Conservation (phyloP, 2,888 invertebrate species). For the Kryphioiulus occultus region DNA sequence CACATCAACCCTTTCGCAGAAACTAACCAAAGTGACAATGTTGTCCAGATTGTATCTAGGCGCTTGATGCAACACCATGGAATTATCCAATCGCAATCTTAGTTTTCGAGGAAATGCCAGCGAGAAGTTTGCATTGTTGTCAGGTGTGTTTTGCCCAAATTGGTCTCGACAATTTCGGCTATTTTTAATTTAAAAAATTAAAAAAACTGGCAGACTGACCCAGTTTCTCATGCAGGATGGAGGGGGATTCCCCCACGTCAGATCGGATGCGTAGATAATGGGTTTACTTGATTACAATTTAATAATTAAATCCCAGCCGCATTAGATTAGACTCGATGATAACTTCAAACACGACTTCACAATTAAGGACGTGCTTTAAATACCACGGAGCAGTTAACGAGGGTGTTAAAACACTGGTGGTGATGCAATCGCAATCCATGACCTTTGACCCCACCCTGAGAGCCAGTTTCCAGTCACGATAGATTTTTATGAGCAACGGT, state of each 20-base stretch:
- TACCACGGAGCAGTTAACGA: background rate
- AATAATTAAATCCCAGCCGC: background rate
- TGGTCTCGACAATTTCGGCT: too few species aligned
- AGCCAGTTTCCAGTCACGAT: too few species aligned
- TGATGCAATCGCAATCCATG: background rate
- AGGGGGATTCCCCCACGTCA: background rate
- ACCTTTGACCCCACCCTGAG: background rate
- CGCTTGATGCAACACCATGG: too few species aligned
- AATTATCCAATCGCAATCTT: too few species aligned
- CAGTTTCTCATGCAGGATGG: background rate
- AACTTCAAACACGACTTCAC: background rate
- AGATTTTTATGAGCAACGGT: too few species aligned
- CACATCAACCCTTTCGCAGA: background rate
- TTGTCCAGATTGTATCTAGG: too few species aligned
- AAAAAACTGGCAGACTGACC: conserved; percentile 1
- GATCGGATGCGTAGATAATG: background rate
- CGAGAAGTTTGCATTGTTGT: too few species aligned
- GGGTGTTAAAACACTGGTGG: background rate
- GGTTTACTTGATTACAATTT: background rate
- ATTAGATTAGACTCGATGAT: background rate
- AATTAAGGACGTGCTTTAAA: background rate
- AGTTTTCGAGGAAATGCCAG: too few species aligned
- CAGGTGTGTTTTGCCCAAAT: too few species aligned
- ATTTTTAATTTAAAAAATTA: too few species aligned
- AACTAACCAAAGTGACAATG: too few species aligned